phyloP scores from a whole-genome alignment of 2,113 vertebrate species.

The Chitala chitala region DNA sequence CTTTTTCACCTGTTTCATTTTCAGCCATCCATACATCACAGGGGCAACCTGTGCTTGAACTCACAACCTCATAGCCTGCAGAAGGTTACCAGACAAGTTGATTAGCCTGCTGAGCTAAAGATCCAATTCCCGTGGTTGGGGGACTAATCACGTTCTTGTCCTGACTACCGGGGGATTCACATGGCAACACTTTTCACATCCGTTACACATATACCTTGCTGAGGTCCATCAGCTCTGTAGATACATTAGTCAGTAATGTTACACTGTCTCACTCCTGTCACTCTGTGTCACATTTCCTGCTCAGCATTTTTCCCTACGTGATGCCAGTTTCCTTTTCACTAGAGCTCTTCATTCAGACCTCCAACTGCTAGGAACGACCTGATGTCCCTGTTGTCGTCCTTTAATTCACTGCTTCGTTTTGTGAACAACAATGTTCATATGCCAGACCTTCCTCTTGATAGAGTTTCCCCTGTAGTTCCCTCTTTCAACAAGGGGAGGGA shows the following conservation, averaged over 20 bases:
- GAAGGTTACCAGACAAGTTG: no score
- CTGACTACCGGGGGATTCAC: no score
- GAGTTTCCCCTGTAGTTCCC: constrained; percentile 26
- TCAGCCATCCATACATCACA: no score
- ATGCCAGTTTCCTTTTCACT: constrained; percentile 3
- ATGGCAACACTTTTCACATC: no score
- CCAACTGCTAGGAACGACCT: not conserved
- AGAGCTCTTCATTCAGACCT: not conserved
- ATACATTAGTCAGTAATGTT: not conserved
- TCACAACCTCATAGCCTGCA: no score
- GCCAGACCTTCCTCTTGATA: constrained; percentile 29
- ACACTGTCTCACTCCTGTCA: constrained; percentile 5
- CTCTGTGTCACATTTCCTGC: not conserved
- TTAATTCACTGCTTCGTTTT: constrained; percentile 18
- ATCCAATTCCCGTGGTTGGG: no score
- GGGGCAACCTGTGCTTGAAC: no score
- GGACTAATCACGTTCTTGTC: no score
- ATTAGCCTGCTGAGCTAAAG: no score
- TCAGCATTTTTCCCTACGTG: not conserved
- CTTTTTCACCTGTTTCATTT: no score
- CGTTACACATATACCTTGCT: not conserved
- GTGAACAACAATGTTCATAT: constrained; percentile 16
- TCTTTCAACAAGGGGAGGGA: constrained; percentile 19
- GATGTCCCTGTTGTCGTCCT: constrained; percentile 15
- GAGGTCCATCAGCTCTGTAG: not conserved